Evolutionary conservation across 2,797 vertebrate species (phyloP).

Genomic region (Dicrostonyx torquatus): DNA sequence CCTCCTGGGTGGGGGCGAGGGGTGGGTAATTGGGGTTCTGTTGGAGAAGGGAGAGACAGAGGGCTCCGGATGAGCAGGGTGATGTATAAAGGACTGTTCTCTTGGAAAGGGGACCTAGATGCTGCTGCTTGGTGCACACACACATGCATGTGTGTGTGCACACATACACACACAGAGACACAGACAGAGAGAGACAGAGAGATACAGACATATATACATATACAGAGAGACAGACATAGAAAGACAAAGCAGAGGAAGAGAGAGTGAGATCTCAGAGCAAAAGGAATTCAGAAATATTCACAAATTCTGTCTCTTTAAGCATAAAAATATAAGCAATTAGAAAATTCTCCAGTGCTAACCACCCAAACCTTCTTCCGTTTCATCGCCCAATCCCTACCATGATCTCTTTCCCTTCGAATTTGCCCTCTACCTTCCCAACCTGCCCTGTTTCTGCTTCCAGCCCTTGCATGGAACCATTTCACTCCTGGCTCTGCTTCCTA

Average conservation of each 20-base stretch:
- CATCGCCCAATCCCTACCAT: fast-evolving
- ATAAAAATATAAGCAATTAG: background rate
- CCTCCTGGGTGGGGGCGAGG: background rate
- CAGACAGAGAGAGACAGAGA: background rate
- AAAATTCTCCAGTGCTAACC: background rate
- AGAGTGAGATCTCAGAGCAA: background rate
- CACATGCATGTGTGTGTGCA: too few species aligned
- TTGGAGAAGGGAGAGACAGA: background rate
- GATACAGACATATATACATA: background rate
- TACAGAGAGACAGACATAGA: background rate
- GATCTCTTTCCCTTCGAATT: background rate
- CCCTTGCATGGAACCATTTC: background rate
- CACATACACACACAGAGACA: too few species aligned
- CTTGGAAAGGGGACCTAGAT: background rate
- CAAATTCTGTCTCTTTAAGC: background rate
- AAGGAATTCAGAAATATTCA: background rate
- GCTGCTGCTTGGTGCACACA: too few species aligned
- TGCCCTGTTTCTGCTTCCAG: background rate
- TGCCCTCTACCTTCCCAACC: background rate
- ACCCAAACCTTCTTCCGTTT: background rate
- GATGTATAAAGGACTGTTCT: background rate
- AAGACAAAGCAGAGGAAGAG: background rate
- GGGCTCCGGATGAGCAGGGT: background rate
- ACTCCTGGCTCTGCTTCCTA: background rate
- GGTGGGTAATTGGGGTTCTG: background rate